Evolutionary conservation across 2,113 vertebrate species (phyloP).

Genomic region (Trematocara nigrifrons): DNA sequence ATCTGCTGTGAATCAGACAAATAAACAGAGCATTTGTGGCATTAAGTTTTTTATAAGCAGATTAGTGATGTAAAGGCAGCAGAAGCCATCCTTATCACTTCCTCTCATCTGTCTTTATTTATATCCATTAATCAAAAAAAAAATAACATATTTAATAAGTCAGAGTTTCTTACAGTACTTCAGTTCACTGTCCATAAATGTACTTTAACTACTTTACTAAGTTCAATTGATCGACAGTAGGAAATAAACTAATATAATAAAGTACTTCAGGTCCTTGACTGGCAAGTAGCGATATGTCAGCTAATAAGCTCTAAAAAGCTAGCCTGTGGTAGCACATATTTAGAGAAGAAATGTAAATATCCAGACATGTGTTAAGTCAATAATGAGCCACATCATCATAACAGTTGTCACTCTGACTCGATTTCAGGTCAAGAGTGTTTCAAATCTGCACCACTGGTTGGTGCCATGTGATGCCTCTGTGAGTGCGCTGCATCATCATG

Average conservation of each 20-base stretch:
- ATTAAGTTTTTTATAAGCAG: background rate
- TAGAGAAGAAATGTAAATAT: background rate
- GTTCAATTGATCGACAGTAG: background rate
- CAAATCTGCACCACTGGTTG: background rate
- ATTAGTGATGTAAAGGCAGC: background rate
- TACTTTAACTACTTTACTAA: background rate
- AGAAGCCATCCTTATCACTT: background rate
- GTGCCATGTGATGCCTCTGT: background rate
- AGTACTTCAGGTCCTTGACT: background rate
- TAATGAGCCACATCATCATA: background rate
- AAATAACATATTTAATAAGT: background rate
- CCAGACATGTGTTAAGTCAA: background rate
- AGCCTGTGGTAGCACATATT: background rate
- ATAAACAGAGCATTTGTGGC: background rate
- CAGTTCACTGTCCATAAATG: background rate
- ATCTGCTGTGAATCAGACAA: background rate
- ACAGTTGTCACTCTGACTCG: background rate
- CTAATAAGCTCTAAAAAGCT: background rate
- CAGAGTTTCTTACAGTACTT: background rate
- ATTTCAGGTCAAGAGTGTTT: background rate
- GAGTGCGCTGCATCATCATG: background rate
- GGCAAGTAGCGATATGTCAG: background rate
- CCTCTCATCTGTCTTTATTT: background rate
- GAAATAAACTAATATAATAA: background rate
- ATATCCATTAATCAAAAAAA: background rate